Evolutionary conservation across 1,140 invertebrate genomes (phyloP).

Genomic region (Sitobion miscanthi): DNA sequence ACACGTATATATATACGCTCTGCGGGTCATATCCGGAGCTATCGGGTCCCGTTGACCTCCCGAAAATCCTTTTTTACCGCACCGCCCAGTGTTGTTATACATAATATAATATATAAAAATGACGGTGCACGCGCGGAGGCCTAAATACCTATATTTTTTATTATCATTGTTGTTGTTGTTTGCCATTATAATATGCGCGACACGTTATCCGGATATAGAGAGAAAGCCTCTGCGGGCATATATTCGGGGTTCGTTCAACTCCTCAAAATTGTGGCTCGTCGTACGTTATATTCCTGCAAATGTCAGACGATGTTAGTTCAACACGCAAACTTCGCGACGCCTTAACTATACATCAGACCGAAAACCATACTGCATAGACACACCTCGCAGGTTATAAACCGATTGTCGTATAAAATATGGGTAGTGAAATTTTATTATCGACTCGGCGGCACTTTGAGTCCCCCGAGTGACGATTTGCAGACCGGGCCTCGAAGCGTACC

Average conservation of each 20-base stretch:
- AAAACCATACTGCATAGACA: no score
- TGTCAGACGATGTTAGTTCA: not conserved
- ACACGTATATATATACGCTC: not conserved
- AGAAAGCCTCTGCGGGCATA: not conserved
- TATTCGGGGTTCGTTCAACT: conserved; percentile 6
- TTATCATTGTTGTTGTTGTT: not conserved
- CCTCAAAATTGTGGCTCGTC: not conserved
- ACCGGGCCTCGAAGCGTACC: no score
- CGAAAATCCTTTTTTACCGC: not conserved
- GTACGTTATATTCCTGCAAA: not conserved
- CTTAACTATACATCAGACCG: not conserved
- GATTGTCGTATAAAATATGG: no score
- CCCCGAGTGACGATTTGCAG: no score
- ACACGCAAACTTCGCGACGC: not conserved
- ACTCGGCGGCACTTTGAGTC: no score
- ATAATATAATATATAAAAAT: no score
- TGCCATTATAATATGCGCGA: not conserved
- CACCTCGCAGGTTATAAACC: no score
- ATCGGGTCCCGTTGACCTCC: not conserved
- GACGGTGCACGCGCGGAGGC: no score
- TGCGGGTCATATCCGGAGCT: not conserved
- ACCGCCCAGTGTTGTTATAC: no score
- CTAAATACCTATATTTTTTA: not conserved
- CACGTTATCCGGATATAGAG: not conserved
- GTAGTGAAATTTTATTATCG: no score